phyloP scores from a whole-genome alignment of 2,888 invertebrate species.

The Tetragonisca angustula region DNA sequence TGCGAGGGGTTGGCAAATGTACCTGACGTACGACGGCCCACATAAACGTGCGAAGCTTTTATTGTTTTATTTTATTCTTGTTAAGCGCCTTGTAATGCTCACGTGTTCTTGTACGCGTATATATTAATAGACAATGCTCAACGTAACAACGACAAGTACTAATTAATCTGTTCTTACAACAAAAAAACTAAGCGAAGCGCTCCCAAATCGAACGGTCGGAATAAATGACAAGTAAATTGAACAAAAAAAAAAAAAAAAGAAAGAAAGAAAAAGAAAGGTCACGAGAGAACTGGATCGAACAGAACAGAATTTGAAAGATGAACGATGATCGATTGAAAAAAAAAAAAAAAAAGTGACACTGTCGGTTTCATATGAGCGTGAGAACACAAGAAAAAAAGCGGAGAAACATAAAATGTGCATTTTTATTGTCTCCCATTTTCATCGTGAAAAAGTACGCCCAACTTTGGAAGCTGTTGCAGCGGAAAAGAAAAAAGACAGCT shows the following conservation, averaged over 20 bases:
- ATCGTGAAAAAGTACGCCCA: constrained; percentile 18
- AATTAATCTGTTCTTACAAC: constrained; percentile 27
- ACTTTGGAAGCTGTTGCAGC: constrained; percentile 41
- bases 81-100: constrained; percentile 51
- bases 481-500: constrained; percentile 33
- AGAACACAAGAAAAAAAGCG: background rate
- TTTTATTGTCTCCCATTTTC: background rate
- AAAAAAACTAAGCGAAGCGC: constrained; percentile 51
- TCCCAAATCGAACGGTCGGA: constrained; percentile 37
- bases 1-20: constrained; percentile 72
- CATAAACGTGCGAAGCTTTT: constrained; percentile 66
- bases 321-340: constrained; percentile 2
- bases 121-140: constrained; percentile 57
- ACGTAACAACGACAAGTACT: constrained; percentile 37
- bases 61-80: constrained; percentile 39
- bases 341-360: background rate
- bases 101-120: constrained; percentile 43
- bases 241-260: background rate
- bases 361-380: constrained; percentile 2
- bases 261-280: background rate
- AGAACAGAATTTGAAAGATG: background rate
- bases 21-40: constrained; percentile 78
- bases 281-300: background rate
- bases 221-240: background rate
- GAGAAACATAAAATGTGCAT: constrained; percentile 5